Base-by-base conservation (phyloP, 2,888 invertebrate genomes). In the Ormia ochracea region DNA sequence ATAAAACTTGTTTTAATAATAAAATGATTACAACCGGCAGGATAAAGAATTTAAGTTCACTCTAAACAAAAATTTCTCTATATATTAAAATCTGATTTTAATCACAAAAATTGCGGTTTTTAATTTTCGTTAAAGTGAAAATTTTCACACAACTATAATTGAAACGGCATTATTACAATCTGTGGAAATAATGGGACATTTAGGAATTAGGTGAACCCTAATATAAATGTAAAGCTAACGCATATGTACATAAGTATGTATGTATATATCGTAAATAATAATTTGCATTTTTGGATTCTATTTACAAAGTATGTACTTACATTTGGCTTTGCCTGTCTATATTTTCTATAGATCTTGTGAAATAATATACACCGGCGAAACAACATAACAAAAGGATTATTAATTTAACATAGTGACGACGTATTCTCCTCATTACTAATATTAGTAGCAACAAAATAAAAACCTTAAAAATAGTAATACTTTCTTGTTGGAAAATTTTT, bases 291-390 rank as follows among this genome's bases (percentile, higher is more conserved):
- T 7, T 10, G 12, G 19, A 21, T 12, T 23, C 5, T n/a, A n/a
- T n/a, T n/a, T n/a, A n/a, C n/a, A n/a, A n/a, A n/a, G 1, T 10
- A 9, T 17, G 19, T 31, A 56, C 74, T 74, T 68, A 80, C 80
- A 80, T 80, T 73, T 80, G 72, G 26, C 56, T 72, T 36, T 56
- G 66, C 31, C 63, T 76, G 36, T 77, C 80, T 43, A 80, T 28
- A 56, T 76, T 59, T 38, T 59, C 50, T 9, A 50, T 28, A 9
- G 12, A 26, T 28, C 52, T 72, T 50, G 72, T 58, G 31, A 76
- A 66, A 26, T 76, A 80, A 10, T 63, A 73, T 1, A 69, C 43
- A 50, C 76, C 68, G 56, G 68, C 52, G 48, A 52, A 56, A 61
- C 68, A 80, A 19, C 72, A 19, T 41, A 76, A 19, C 6, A 58